Evolutionary conservation across 2,797 vertebrate genomes (phyloP), one percentile per base, ranked within the genome.

Genomic region (Acanthis flammea): DNA sequence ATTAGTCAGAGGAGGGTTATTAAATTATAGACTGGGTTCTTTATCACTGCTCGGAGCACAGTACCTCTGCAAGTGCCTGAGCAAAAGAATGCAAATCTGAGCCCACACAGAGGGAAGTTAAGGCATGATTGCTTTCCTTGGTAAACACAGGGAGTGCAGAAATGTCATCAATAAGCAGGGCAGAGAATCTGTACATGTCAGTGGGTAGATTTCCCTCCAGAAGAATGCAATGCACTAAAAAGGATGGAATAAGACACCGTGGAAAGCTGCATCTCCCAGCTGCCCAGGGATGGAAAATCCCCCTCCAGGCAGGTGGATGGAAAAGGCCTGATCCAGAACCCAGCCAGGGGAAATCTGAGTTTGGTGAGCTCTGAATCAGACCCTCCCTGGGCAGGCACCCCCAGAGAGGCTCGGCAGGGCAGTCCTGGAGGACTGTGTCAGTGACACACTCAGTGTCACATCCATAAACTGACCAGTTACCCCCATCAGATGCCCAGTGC

Each of bases 1-100:
- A 91, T 96, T 94, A 93, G 47, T 88, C 44, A n/a, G 54, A 28
- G 37, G 57, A 50, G 47, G 27, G 23, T 47, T 88, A 75, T 94
- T 95, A 88, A 89, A 79, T 90, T 90, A 80, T 21, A 48, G 72
- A 19, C 82, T 86, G 0, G 0, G n/a, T 65, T 91, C 50, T 78
- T 89, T 71, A 25, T 24, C 0, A 1, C 37, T 50, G 62, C 76
- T 86, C 0, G 0, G 65, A 90, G 54, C 72, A 7, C 0, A 0
- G 33, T 58, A 37, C 41, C 41, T 83, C 54, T 63, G 60, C 28
- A 68, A 42, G 14, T 10, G 44, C 61, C 51, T 65, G 45, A 72
- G 75, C 31, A 25, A 77, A 75, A 44, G 35, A 35, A 55, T 7
- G 37, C 39, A 66, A 60, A 85, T 35, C 61, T 7, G 18, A 65